Base-by-base conservation (phyloP, 1,140 invertebrate species). In the Dendrolimus punctatus region DNA sequence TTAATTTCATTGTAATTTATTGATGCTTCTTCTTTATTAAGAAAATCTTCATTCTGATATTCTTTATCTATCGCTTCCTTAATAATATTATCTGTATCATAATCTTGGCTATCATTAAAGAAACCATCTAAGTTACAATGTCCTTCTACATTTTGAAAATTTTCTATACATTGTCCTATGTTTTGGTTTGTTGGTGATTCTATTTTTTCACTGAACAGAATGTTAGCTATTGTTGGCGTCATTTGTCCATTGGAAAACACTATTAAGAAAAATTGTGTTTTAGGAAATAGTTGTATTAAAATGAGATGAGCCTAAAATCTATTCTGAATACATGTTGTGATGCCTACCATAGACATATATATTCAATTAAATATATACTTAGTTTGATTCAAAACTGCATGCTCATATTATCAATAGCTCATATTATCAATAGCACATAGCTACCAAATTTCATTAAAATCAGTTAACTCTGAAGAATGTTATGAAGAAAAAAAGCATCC, bases 181-280 rank as follows among this genome's bases (percentile, higher is more conserved):
- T 59, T 55, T 6, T 47, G 40, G 41, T 49, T 23, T 37, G n/a
- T 42, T 40, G 50, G 52, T 4, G 50, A 40, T 8, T 62, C 66
- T 8, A 65, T 42, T 59, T 70, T 75, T n/a, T 76, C 66, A 7
- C 71, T 74, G 54, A 80, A 82, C 23, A 82, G 43, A 57, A 85
- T 80, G 39, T 76, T 74, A 40, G 59, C 68, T 72, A 84, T 84
- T 23, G 72, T 62, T 6, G 77, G 81, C 10, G 79, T 82, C 5
- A 72, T 62, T 0, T 70, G 64, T 38, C 53, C 44, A 10, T 57
- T 63, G 39, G 61, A 54, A 40, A 62, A 55, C 5, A 69, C 74
- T 71, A 44, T 8, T 41, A 45, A 8, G 9, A 39, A 48, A 9
- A 38, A 8, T 38, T 7, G 8, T 46, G 9, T 2, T 46, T 23